A percentile compares a stretch with the other conserved stretches of the same genome.
phyloP scores from a whole-genome alignment of 2,113 vertebrate species.

The Dasyurus viverrinus region DNA sequence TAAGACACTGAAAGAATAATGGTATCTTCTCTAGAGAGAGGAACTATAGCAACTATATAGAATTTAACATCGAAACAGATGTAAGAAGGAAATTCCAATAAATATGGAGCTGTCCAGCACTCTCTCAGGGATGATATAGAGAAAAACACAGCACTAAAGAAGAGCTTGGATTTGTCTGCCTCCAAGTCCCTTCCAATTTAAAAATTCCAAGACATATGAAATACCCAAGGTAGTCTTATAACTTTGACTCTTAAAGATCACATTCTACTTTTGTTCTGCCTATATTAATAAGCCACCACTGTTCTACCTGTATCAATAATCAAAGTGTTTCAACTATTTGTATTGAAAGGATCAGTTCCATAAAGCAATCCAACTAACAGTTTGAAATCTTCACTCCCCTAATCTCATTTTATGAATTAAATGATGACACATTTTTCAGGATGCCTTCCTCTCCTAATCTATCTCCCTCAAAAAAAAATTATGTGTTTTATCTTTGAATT shows the following conservation, averaged over 20 bases:
- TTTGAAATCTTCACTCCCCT: neutral
- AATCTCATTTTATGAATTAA: neutral
- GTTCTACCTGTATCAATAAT: too few species aligned
- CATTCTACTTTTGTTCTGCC: neutral
- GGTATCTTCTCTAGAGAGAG: too few species aligned
- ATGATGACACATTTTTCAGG: neutral
- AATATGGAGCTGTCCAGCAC: neutral
- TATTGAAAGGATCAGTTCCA: neutral
- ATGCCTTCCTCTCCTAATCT: neutral
- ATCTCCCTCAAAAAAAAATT: neutral
- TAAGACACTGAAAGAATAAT: too few species aligned
- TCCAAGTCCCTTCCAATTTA: neutral
- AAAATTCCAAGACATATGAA: neutral
- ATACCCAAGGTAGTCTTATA: neutral
- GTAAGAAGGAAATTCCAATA: neutral
- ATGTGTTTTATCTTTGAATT: neutral
- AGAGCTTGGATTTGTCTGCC: neutral
- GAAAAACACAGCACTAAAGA: neutral
- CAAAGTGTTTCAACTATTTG: conserved; percentile 24
- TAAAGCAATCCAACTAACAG: neutral
- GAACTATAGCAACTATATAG: too few species aligned
- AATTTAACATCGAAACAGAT: too few species aligned
- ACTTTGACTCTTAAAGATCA: neutral
- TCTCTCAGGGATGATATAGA: neutral
- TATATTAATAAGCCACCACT: too few species aligned